Conservation (phyloP, 2,888 invertebrate species). For the Lottia scabra region DNA sequence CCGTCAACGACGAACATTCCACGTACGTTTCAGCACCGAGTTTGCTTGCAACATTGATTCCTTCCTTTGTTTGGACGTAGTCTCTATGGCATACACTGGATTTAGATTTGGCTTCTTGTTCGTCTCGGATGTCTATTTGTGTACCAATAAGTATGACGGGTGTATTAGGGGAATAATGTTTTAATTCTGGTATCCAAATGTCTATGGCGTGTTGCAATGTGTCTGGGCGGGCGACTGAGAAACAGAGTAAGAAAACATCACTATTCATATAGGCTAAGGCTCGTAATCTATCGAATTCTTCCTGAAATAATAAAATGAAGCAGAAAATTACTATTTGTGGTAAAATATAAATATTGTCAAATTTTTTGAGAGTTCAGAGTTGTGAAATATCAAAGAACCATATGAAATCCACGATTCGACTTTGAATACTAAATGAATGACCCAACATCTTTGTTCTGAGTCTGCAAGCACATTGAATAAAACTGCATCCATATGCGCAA, state of each 20-base stretch:
- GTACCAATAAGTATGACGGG: constrained; percentile 60
- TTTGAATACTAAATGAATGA: too few species aligned
- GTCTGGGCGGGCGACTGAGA: constrained; percentile 54
- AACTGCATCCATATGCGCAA: too few species aligned
- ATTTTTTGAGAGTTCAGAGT: too few species aligned
- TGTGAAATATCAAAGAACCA: too few species aligned
- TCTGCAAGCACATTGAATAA: too few species aligned
- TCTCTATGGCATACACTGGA: constrained; percentile 18
- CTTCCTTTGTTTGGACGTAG: constrained; percentile 41
- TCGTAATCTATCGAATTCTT: constrained; percentile 61
- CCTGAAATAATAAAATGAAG: constrained; percentile 39
- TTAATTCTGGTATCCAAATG: constrained; percentile 60
- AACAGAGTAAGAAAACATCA: constrained; percentile 65
- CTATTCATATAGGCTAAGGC: constrained; percentile 64
- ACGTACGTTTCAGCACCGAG: constrained; percentile 48
- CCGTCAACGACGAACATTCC: constrained; percentile 54
- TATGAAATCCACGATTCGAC: too few species aligned
- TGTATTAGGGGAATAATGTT: constrained; percentile 51
- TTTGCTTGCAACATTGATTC: constrained; percentile 38
- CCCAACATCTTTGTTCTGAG: too few species aligned
- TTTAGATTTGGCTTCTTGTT: constrained; percentile 23
- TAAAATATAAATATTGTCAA: too few species aligned
- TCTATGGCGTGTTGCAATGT: constrained; percentile 54
- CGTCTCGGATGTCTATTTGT: constrained; percentile 50
- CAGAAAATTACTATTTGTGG: not conserved